phyloP scores from a whole-genome alignment of 2,888 invertebrate genomes.

The Clostera curtula region DNA sequence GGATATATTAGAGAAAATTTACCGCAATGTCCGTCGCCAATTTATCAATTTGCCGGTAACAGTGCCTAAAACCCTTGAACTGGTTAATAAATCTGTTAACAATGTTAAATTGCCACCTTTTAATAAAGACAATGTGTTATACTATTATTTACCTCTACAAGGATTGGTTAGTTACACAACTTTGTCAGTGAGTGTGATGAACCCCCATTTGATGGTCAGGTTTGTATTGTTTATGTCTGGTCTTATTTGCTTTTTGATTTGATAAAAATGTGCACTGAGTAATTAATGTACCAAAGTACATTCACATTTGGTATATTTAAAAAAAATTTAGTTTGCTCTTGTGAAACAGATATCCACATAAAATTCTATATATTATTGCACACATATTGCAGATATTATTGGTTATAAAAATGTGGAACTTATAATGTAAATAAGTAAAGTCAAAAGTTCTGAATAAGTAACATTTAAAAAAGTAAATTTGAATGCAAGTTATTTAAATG shows the following conservation, averaged over 20 bases:
- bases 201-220: conserved; percentile 85
- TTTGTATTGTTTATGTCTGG: conserved; percentile 35
- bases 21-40: conserved; percentile 41
- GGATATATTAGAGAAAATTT: conserved; percentile 60
- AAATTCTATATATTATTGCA: too few relatives aligned
- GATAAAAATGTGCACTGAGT: too few relatives aligned
- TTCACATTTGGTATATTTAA: too few relatives aligned
- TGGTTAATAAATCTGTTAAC: conserved; percentile 50
- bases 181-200: conserved; percentile 88
- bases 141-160: conserved; percentile 84
- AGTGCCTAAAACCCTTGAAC: conserved; percentile 50
- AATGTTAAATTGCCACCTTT: conserved; percentile 77
- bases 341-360: too few relatives aligned
- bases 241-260: background rate
- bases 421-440: too few relatives aligned
- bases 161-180: conserved; percentile 86
- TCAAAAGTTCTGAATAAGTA: too few relatives aligned
- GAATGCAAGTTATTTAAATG: too few relatives aligned
- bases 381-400: too few relatives aligned
- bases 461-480: too few relatives aligned
- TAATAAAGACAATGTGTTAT: conserved; percentile 81
- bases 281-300: too few relatives aligned
- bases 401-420: too few relatives aligned
- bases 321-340: too few relatives aligned
- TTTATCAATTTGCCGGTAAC: conserved; percentile 39